Evolutionary conservation across 1,140 invertebrate species (phyloP).

Genomic region (Papilio polyxenes): DNA sequence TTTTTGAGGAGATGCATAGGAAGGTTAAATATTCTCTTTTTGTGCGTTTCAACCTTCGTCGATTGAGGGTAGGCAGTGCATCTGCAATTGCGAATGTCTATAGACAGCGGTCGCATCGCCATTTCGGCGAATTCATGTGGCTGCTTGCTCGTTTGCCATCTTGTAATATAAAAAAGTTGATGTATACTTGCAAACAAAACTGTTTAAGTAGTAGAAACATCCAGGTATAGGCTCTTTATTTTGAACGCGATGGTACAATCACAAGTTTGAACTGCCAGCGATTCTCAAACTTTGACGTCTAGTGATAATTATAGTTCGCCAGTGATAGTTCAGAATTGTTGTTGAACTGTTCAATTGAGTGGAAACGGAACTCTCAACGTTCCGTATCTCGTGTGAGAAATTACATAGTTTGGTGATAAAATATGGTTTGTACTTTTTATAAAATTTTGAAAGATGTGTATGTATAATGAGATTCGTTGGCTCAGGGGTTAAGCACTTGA

Average conservation of each 20-base stretch:
- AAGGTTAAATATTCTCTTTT: no score
- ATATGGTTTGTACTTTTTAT: not conserved
- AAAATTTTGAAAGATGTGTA: no score
- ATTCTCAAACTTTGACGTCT: conserved; percentile 13
- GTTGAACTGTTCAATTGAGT: conserved; percentile 31
- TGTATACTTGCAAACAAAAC: not conserved
- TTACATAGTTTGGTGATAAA: not conserved
- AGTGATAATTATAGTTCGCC: conserved; percentile 30
- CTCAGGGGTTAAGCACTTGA: no score
- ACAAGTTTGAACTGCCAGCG: conserved; percentile 1
- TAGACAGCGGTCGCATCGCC: no score
- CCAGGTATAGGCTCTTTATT: not conserved
- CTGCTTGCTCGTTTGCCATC: no score
- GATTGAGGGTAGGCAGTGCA: no score
- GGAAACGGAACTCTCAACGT: conserved; percentile 10
- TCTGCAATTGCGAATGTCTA: no score
- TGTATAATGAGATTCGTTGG: no score
- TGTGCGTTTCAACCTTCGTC: no score
- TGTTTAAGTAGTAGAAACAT: not conserved
- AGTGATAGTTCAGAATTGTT: conserved; percentile 28
- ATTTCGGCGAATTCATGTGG: no score
- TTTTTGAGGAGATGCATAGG: no score
- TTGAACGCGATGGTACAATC: not conserved
- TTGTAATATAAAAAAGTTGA: no score
- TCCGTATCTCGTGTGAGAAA: not conserved